phyloP scores from a whole-genome alignment of 2,888 invertebrate species.

The Aspidapion aeneum region DNA sequence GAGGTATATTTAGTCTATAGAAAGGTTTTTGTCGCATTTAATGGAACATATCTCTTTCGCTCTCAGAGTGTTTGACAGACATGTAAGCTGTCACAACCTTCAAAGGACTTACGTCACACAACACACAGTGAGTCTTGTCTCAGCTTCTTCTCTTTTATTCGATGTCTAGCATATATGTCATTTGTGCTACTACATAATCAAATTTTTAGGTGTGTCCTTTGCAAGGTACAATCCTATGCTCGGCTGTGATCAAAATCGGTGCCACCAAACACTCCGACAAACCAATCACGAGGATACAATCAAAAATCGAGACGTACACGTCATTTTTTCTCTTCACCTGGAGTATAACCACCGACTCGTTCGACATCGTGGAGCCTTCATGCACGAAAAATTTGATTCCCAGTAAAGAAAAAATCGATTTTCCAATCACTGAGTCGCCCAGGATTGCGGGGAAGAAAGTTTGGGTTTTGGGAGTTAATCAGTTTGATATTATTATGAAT shows the following conservation, averaged over 20 bases:
- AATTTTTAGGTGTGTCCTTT: constrained; percentile 47
- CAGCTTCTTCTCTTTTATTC: no score
- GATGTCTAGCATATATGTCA: no score
- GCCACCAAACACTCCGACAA: constrained; percentile 37
- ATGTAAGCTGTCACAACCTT: no score
- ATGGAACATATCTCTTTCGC: no score
- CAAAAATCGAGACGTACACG: constrained; percentile 40
- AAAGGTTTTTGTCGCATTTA: no score
- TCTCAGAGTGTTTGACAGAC: no score
- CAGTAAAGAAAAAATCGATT: constrained; percentile 30
- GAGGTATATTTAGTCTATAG: no score
- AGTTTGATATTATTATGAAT: no score
- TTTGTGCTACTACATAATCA: no score
- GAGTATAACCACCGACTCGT: constrained; percentile 44
- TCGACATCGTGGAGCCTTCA: constrained; percentile 42
- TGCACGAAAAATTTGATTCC: constrained; percentile 37
- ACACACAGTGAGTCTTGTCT: no score
- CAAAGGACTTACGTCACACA: no score
- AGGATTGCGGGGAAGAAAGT: constrained; percentile 34
- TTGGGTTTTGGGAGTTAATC: constrained; percentile 41
- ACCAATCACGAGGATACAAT: constrained; percentile 13
- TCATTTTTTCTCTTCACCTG: constrained; percentile 44
- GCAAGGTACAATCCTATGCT: constrained; percentile 46
- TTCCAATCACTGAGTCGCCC: constrained; percentile 28
- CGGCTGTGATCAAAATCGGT: constrained; percentile 47